Percentiles rank a stretch among this genome's conserved stretches.
Conservation (phyloP, 2,113 vertebrate genomes). For the Sturnus vulgaris region DNA sequence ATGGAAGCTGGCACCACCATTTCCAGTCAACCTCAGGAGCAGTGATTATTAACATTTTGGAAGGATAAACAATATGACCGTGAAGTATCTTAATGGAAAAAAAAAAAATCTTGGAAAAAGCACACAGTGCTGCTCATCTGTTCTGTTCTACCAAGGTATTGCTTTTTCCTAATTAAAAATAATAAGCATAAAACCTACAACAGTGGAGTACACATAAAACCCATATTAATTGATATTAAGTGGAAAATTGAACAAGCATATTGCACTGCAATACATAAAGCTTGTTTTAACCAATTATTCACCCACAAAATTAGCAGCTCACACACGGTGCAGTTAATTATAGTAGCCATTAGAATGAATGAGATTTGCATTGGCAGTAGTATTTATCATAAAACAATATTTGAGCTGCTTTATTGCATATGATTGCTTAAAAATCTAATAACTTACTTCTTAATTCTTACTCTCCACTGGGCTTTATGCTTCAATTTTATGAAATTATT, state of each 20-base stretch:
- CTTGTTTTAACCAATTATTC: constrained; percentile 38
- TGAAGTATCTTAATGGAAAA: neutral
- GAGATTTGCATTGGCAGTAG: constrained; percentile 3
- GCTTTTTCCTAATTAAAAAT: constrained; percentile 64
- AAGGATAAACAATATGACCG: neutral
- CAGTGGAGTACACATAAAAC: neutral
- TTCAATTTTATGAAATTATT: neutral
- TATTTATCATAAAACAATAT: constrained; percentile 16
- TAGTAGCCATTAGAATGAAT: constrained; percentile 27
- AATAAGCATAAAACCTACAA: constrained; percentile 44
- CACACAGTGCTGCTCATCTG: neutral
- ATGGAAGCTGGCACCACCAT: neutral
- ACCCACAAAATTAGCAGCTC: constrained; percentile 41
- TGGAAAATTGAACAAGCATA: constrained; percentile 56
- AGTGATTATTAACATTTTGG: neutral
- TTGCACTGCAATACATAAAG: constrained; percentile 27
- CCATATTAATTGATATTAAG: constrained; percentile 58
- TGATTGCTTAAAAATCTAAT: constrained; percentile 22
- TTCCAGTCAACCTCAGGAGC: neutral
- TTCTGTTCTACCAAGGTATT: constrained; percentile 14
- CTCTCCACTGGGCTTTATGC: neutral
- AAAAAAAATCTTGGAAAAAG: neutral
- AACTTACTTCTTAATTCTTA: neutral
- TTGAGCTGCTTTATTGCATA: neutral
- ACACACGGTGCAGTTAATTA: constrained; percentile 26